These are phyloP conservation scores for Oryzias curvinotus DNA, from an alignment of 2,113 vertebrate genomes.

Conservation along the genomic window DNA sequence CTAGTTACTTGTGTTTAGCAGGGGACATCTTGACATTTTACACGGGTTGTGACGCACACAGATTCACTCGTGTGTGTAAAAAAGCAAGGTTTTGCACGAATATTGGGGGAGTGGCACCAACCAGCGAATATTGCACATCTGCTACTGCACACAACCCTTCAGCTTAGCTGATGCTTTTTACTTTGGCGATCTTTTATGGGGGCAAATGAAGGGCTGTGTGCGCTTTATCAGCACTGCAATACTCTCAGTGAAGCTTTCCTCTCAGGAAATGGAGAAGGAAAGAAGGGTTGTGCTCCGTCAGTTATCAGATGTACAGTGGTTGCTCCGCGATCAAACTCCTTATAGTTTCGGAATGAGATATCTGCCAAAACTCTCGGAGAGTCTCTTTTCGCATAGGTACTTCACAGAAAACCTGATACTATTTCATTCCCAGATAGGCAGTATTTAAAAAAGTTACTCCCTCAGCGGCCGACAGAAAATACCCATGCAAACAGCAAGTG, in stretches of 20 bases:
- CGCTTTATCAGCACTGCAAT: slow-evolving; percentile 65
- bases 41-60: slow-evolving; percentile 6
- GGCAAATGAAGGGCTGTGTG: slow-evolving; percentile 61
- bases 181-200: slow-evolving; percentile 60
- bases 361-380: slow-evolving; percentile 59
- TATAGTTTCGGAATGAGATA: slow-evolving; percentile 71
- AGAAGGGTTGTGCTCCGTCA: slow-evolving; percentile 59
- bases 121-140: slow-evolving; percentile 28
- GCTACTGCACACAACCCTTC: slow-evolving; percentile 26
- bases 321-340: slow-evolving; percentile 69
- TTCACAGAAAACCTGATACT: slow-evolving; percentile 40
- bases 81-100: slow-evolving; percentile 4
- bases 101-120: slow-evolving; percentile 11
- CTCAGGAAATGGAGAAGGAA: slow-evolving; percentile 71
- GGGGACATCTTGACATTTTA: slow-evolving; percentile 4
- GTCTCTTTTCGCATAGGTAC: slow-evolving; percentile 46
- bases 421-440: slow-evolving; percentile 52
- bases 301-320: slow-evolving; percentile 70
- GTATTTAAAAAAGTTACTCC: slow-evolving; percentile 43
- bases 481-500: slow-evolving; percentile 43
- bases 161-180: slow-evolving; percentile 45
- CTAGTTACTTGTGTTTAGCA: slow-evolving; percentile 3
- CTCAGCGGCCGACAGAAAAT: slow-evolving; percentile 20
- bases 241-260: slow-evolving; percentile 54
- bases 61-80: slow-evolving; percentile 3